Base-by-base conservation (phyloP, 2,888 invertebrate species). In the Acrobeloides nanus region DNA sequence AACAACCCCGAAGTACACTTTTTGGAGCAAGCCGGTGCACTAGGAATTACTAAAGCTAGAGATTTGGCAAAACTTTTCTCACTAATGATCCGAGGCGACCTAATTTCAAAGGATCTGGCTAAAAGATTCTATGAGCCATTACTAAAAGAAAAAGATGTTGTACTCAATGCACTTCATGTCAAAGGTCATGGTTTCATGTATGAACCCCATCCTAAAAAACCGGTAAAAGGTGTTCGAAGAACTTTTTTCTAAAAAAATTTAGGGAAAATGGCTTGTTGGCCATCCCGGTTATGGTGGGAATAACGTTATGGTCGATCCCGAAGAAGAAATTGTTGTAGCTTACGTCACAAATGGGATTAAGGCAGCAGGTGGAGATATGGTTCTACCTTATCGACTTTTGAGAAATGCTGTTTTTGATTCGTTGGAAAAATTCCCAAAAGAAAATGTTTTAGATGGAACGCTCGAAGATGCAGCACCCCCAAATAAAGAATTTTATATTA, bases 151-250 rank as follows among this genome's bases (percentile, higher is more conserved):
- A 47, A 60, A 17, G 70, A 70, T 42, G 60, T 57, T 34, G 55
- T 51, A 3, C 18, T 59, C n/a, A 37, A 41, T 10, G 55, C 59
- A 2, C 59, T 63, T 4, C 31, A 59, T 39, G 38, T 32, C 21
- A 71, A 71, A 38, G 71, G 71, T 7, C 62, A 69, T 46, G 71
- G 71, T 21, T 71, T 71, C 49, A 49, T 72, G 38, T 72, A 70
- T 46, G 71, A 71, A 31, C 48, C 61, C 26, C 71, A 71, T 53
- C 71, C 71, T 1, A 46, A 49, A 25, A 56, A 62, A 37, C 52
- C 57, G 40, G 68, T 68, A 15, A 37, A 21, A 29, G 10, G 10
- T 10, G n/a, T n/a, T 29, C 31, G 10, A n/a, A 12, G 10, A 29
- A 10, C n/a, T 29, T n/a, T 29, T n/a, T n/a, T n/a, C n/a, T n/a